Conservation (phyloP, 2,113 vertebrate genomes). For the Noctilio leporinus region DNA sequence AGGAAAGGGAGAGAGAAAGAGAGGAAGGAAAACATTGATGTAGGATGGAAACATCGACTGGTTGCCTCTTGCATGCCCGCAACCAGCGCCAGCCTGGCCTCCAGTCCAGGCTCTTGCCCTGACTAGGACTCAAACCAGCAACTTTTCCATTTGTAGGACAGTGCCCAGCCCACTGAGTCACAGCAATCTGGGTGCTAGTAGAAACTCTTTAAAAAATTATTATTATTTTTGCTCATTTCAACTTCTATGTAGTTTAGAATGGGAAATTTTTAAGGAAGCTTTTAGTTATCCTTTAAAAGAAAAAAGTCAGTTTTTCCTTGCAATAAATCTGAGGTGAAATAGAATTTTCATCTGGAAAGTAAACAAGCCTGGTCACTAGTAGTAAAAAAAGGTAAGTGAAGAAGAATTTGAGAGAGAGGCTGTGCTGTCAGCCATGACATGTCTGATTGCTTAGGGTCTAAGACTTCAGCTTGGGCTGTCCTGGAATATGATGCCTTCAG, state of each 20-base stretch:
- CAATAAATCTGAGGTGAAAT: neutral
- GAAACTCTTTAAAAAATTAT: neutral
- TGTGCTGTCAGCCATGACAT: neutral
- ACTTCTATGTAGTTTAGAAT: neutral
- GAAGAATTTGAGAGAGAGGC: neutral
- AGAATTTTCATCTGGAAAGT: conserved; percentile 11
- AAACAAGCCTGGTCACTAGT: neutral
- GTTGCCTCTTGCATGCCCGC: too few relatives aligned
- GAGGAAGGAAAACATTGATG: too few relatives aligned
- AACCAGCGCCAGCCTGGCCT: too few relatives aligned
- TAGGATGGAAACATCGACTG: too few relatives aligned
- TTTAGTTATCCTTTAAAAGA: neutral
- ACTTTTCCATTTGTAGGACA: too few relatives aligned
- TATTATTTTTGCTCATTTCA: neutral
- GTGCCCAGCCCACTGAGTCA: too few relatives aligned
- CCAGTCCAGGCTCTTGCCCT: too few relatives aligned
- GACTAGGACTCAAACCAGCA: too few relatives aligned
- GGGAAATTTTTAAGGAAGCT: neutral
- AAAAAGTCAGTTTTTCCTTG: neutral
- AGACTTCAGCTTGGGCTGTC: neutral
- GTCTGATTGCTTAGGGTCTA: neutral
- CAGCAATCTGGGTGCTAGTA: too few relatives aligned
- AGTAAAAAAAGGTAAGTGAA: neutral
- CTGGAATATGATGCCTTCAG: neutral
- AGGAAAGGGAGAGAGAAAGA: too few relatives aligned